Percentiles rank a stretch among this genome's conserved stretches.
These are phyloP conservation scores for Aphaenogaster ashmeadi DNA, from an alignment of 1,140 invertebrate species.

Conservation along the genomic window DNA sequence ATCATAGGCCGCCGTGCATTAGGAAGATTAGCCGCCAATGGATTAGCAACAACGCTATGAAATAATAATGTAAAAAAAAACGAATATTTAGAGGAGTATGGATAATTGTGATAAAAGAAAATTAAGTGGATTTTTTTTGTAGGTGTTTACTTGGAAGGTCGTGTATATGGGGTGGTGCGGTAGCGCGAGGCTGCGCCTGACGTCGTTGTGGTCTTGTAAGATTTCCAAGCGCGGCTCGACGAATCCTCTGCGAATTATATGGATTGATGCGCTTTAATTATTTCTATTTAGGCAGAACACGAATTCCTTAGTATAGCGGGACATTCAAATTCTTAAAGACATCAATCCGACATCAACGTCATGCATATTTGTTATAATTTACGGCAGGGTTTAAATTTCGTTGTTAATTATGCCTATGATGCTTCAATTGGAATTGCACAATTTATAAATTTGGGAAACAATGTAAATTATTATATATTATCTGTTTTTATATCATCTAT, in stretches of 20 bases:
- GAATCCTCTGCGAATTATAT: constrained; percentile 87
- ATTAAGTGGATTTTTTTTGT: constrained; percentile 61
- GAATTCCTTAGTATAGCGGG: constrained; percentile 21
- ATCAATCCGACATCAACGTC: constrained; percentile 15
- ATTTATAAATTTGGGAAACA: constrained; percentile 12
- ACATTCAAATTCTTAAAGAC: constrained; percentile 2
- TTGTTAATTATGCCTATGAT: constrained; percentile 1
- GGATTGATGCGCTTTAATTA: constrained; percentile 82
- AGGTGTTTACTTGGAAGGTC: constrained; percentile 85
- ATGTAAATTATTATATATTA: constrained; percentile 32
- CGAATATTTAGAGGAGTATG: constrained; percentile 37
- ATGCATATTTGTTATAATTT: constrained; percentile 33
- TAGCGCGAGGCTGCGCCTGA: constrained; percentile 85
- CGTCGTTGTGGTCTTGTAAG: constrained; percentile 87
- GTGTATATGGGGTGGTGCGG: constrained; percentile 85
- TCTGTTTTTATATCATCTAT: constrained; percentile 2
- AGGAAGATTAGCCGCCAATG: constrained; percentile 68
- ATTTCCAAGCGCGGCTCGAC: constrained; percentile 87
- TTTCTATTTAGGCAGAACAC: constrained; percentile 38
- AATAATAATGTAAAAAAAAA: constrained; percentile 68
- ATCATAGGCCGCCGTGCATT: constrained; percentile 63
- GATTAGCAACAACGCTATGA: constrained; percentile 68
- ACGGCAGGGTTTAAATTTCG: constrained; percentile 46
- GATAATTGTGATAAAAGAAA: constrained; percentile 30
- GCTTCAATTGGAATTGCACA: background rate